Base-by-base conservation (phyloP, 2,888 invertebrate species). In the Pseudeuparius sepicola region DNA sequence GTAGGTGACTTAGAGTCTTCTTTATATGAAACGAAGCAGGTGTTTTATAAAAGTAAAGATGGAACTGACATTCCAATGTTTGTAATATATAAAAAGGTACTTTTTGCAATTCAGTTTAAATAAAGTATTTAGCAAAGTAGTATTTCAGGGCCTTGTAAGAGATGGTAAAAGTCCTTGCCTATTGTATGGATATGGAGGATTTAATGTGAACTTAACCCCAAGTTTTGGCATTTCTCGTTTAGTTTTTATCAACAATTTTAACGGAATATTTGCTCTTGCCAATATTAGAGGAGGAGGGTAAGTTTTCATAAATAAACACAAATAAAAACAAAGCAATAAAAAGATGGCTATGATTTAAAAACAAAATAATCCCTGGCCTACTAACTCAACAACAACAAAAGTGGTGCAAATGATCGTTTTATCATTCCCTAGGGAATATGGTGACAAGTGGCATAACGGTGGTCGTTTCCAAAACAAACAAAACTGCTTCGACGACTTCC, bases 401-500 rank as follows among this genome's bases (percentile, higher is more conserved):
- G n/a, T n/a, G n/a, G n/a, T n/a, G n/a, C n/a, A n/a, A n/a, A n/a
- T n/a, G n/a, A n/a, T n/a, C n/a, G n/a, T n/a, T n/a, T n/a, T n/a
- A n/a, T n/a, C n/a, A 26, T 37, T 15, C 47, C 45, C 1, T 62
- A 89, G 90, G 2, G 97, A 98, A 60, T 98, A 96, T 62, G 97
- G 97, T 24, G 89, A 94, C 61, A 79, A 80, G 48, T 98, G 97
- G 97, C 96, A 97, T 65, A 86, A 93, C 59, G 85, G 73, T 4
- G 98, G 96, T 2, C 79, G 87, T 13, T 69, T 87, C 41, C 71
- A 78, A 3, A 90, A 93, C 57, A 98, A 97, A 59, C 96, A 97
- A 66, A 97, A 97, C 63, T 86, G 84, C 27, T 97, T 97, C 62
- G 87, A 96, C 63, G 98, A 98, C 68, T 96, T 98, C 64, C 86